phyloP scores from a whole-genome alignment of 2,888 invertebrate species.

The Andrena chrysosceles region DNA sequence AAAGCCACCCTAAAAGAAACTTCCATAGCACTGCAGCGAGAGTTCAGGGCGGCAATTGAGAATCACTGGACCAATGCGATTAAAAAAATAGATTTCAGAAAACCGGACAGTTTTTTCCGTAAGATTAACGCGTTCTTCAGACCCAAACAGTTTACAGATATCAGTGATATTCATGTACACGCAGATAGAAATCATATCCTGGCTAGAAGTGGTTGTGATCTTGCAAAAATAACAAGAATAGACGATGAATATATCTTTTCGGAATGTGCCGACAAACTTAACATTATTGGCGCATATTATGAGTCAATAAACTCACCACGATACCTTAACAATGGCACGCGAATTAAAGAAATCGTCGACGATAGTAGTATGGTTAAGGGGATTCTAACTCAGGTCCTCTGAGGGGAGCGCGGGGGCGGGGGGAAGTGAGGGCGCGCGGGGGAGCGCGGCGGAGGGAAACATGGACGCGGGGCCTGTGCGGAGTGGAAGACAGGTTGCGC shows the following conservation, averaged over 20 bases:
- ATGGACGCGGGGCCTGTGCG: too few relatives aligned
- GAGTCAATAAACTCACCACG: background rate
- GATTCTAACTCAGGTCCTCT: too few relatives aligned
- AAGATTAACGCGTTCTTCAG: background rate
- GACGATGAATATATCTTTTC: background rate
- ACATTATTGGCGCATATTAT: background rate
- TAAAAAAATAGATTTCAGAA: background rate
- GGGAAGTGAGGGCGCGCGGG: too few relatives aligned
- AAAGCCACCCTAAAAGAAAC: background rate
- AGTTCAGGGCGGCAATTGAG: background rate
- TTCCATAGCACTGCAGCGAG: background rate
- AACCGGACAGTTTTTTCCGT: slow-evolving; percentile 1
- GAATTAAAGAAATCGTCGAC: background rate
- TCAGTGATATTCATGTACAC: background rate
- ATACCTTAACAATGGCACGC: background rate
- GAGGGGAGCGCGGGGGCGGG: too few relatives aligned
- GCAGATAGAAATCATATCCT: background rate
- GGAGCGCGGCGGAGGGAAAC: too few relatives aligned
- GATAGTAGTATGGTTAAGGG: too few relatives aligned
- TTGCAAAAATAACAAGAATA: too few relatives aligned
- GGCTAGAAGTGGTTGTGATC: background rate
- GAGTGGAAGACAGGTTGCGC: too few relatives aligned
- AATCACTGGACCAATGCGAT: background rate
- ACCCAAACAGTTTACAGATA: background rate
- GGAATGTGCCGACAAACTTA: background rate